Base-by-base conservation (phyloP, 2,797 vertebrate genomes). In the Carcharodon carcharias region DNA sequence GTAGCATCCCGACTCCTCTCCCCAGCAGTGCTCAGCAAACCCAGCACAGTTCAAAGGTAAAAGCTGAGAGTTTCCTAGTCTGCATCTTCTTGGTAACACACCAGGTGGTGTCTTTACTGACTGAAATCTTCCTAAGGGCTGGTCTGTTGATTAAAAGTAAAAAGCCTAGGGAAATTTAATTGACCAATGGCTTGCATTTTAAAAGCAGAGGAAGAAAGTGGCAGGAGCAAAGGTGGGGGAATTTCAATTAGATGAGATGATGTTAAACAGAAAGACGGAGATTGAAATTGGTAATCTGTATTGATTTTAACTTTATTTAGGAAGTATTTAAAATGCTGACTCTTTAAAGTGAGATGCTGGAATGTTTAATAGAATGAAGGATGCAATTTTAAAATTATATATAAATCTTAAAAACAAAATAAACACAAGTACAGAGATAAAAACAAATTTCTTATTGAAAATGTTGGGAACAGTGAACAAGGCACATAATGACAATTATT, bases 231-330 rank as follows among this genome's bases (percentile, higher is more conserved):
- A 26, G 18, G 23, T 26, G 91, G n/a, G 23, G 63, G 18, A 63
- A 92, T 6, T 63, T 63, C n/a, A 91, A 93, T 93, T 40, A 61
- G 56, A 21, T 61, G 54, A 92, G 91, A 21, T 67, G 23, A 67
- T 23, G 40, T 93, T 40, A 93, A 77, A 95, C 69, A 71, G 94
- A 71, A 95, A 95, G 69, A 77, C 67, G 73, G 94, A 71, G 28
- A 95, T 93, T 93, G 56, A 61, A 95, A 95, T 67, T 18, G 28
- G 69, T 73, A 40, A 95, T 73, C 88, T 61, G 56, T 9, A 95
- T 12, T 77, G 94, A n/a, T 95, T 58, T 45, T 26, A 93, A 73
- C 69, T 95, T 95, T 95, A 95, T 95, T 95, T 95, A 95, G 11
- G 31, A 50, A 26, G 11, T 54, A 14, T 77, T 35, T 56, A 73